phyloP scores from a whole-genome alignment of 2,888 invertebrate genomes.

The Nephrotoma guestfalica region DNA sequence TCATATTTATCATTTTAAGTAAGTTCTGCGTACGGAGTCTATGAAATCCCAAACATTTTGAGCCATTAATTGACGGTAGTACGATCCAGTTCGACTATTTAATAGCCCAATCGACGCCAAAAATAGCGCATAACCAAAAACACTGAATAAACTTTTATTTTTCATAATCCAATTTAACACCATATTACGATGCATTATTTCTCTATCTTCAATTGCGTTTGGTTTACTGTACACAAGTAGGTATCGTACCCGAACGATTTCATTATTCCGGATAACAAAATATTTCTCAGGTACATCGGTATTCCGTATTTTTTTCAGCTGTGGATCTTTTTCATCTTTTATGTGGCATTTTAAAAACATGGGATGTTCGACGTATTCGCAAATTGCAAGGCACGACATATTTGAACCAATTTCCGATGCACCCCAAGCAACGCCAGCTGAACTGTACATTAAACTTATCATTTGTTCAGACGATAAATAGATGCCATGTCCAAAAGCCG shows the following conservation, averaged over 20 bases:
- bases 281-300: slow-evolving; percentile 46
- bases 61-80: slow-evolving; percentile 27
- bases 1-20: not conserved
- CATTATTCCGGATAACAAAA: slow-evolving; percentile 61
- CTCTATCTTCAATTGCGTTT: not conserved
- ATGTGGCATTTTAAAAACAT: slow-evolving; percentile 42
- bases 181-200: not conserved
- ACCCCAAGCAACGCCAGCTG: slow-evolving; percentile 60
- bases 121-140: slow-evolving; percentile 47
- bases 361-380: slow-evolving; percentile 63
- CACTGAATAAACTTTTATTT: slow-evolving; percentile 45
- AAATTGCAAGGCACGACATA: slow-evolving; percentile 61
- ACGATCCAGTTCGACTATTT: slow-evolving; percentile 46
- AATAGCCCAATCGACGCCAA: slow-evolving; percentile 47
- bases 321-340: slow-evolving; percentile 17
- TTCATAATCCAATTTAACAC: slow-evolving; percentile 40
- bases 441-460: slow-evolving; percentile 56
- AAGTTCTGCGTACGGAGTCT: not conserved
- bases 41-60: not conserved
- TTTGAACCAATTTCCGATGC: slow-evolving; percentile 60
- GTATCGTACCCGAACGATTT: slow-evolving; percentile 58
- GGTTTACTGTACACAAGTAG: slow-evolving; percentile 51
- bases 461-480: slow-evolving; percentile 61
- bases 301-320: slow-evolving; percentile 14
- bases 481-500: slow-evolving; percentile 55